These are phyloP conservation scores for Drosophila novamexicana DNA, from an alignment of 1,140 invertebrate genomes.

Conservation along the genomic window DNA sequence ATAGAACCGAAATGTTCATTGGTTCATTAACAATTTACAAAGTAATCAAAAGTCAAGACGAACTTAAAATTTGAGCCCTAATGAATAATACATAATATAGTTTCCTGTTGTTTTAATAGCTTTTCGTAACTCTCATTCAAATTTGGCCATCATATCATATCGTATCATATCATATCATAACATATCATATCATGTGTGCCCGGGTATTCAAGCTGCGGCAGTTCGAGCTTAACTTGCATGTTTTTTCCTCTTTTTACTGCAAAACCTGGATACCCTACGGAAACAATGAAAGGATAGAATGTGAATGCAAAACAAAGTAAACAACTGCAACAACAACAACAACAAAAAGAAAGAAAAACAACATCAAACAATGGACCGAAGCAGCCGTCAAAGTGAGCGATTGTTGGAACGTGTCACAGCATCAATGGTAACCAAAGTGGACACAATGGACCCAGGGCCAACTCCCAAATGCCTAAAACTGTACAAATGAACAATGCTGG, in stretches of 20 bases:
- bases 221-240: background rate
- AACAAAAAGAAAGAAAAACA: constrained; percentile 9
- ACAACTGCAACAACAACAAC: constrained; percentile 15
- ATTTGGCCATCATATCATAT: no score
- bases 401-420: constrained; percentile 70
- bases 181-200: no score
- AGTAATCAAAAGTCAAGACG: no score
- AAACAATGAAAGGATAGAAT: constrained; percentile 35
- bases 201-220: background rate
- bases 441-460: constrained; percentile 23
- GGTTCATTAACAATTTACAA: no score
- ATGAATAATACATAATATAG: no score
- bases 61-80: no score
- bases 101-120: no score
- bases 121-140: no score
- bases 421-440: constrained; percentile 67
- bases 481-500: constrained; percentile 14
- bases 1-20: no score
- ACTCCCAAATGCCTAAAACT: constrained; percentile 26
- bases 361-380: constrained; percentile 52
- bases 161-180: no score
- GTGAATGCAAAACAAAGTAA: constrained; percentile 16
- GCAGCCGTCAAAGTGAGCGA: constrained; percentile 75
- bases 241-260: background rate
- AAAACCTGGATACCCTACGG: background rate